Conservation (phyloP, 2,113 vertebrate species). For the Syngnathus floridae region DNA sequence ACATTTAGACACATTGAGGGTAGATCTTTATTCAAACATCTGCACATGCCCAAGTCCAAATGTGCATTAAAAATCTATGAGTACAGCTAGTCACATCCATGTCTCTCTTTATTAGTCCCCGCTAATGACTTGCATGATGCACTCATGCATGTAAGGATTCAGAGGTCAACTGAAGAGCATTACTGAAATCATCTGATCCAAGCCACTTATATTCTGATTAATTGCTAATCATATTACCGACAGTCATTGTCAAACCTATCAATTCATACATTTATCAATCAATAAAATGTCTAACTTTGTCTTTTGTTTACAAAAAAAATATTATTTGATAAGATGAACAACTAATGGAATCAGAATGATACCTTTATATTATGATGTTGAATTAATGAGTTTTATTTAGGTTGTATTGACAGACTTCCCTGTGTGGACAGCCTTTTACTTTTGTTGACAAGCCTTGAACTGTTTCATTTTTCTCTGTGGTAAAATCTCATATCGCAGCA, state of each 20-base stretch:
- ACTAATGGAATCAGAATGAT: neutral
- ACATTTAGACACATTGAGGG: constrained; percentile 15
- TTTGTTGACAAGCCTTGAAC: neutral
- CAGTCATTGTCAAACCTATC: neutral
- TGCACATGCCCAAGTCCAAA: neutral
- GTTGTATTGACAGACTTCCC: neutral
- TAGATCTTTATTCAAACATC: constrained; percentile 2
- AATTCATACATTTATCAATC: neutral
- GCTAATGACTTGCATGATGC: neutral
- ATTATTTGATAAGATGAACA: neutral
- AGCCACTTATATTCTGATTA: neutral
- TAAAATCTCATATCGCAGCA: neutral
- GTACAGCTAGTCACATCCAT: neutral
- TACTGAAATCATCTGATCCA: neutral
- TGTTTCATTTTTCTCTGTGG: constrained; percentile 1
- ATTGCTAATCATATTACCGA: neutral
- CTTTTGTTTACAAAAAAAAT: neutral
- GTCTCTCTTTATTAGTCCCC: neutral
- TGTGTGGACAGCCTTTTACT: neutral
- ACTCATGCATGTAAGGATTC: neutral
- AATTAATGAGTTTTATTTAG: neutral
- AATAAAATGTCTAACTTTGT: neutral
- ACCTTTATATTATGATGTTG: neutral
- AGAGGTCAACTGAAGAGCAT: neutral
- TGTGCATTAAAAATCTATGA: neutral